Conservation (phyloP, 2,113 vertebrate genomes). For the Dendropsophus ebraccatus region DNA sequence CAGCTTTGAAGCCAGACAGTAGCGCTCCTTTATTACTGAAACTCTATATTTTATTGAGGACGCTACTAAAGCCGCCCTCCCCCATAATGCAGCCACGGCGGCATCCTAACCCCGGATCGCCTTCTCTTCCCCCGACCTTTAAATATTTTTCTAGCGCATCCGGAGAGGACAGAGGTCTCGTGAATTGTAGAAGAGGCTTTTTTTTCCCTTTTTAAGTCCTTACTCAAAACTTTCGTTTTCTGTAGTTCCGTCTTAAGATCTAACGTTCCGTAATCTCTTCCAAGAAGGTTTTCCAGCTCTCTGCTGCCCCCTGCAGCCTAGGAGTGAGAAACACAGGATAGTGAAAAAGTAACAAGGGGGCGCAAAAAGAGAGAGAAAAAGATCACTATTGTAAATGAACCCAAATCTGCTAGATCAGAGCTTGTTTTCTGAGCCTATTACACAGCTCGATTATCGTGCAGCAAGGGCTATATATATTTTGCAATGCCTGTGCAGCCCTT, state of each 20-base stretch:
- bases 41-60: conserved; percentile 14
- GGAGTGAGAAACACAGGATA: conserved; percentile 56
- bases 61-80: neutral
- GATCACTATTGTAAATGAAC: too few relatives aligned
- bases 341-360: neutral
- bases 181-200: neutral
- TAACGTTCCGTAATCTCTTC: conserved; percentile 53
- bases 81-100: neutral
- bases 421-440: too few relatives aligned
- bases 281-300: conserved; percentile 79
- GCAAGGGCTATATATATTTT: too few relatives aligned
- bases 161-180: neutral
- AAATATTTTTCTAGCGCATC: conserved; percentile 3
- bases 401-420: too few relatives aligned
- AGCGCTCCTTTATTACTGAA: conserved; percentile 9
- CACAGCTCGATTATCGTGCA: too few relatives aligned
- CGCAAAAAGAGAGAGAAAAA: neutral
- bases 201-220: conserved; percentile 57
- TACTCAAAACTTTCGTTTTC: conserved; percentile 76
- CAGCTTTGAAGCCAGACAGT: neutral
- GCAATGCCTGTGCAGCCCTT: too few relatives aligned
- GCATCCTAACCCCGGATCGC: neutral
- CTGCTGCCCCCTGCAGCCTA: conserved; percentile 87
- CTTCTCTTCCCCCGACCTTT: neutral
- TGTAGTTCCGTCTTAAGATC: conserved; percentile 72